Base-by-base conservation (phyloP, 2,113 vertebrate species). In the Eretmochelys imbricata region DNA sequence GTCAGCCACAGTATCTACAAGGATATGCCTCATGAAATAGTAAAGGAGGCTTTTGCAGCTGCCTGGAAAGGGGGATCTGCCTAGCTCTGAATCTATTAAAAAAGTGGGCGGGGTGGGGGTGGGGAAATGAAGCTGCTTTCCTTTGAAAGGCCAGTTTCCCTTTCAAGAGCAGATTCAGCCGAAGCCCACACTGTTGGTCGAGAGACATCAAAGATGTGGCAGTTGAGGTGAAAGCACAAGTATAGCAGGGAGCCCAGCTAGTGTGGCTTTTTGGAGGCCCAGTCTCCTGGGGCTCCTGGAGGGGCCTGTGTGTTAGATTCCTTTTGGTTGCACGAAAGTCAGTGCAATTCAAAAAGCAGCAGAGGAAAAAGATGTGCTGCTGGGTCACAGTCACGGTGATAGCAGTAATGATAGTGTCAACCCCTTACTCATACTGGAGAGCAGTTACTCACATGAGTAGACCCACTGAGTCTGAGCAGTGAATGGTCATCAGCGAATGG, bases 11-110 rank as follows among this genome's bases (percentile, higher is more conserved):
- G 7, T 24, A 29, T 80, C 90, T 93, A 57, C 89, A 89, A 94
- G 87, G 51, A 82, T 86, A 42, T n/a, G 85, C 62, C 87, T 96
- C 76, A 72, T 90, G 48, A 89, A 93, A 89, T 92, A 90, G 81
- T 93, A 78, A 95, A 80, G 82, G 65, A n/a, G 10, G 54, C 49
- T 75, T 94, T 20, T 93, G 82, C 93, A 91, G 84, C 65, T 80
- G 65, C 31, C 7, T 1, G 57, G 62, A 50, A 62, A 87, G 49
- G 72, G 14, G 29, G 14, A 50, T 91, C 57, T 78, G 84, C 84
- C 81, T 76, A 13, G 55, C 42, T 42, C 42, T 42, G 42, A 42
- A 42, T 42, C 42, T 42, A 42, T 42, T 42, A 42, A 42, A 42
- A 42, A 42, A 42, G 42, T 5, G 42, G 42, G 5, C 42, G 5